Conservation (phyloP, 2,113 vertebrate species). For the Psilopsiagon aymara region DNA sequence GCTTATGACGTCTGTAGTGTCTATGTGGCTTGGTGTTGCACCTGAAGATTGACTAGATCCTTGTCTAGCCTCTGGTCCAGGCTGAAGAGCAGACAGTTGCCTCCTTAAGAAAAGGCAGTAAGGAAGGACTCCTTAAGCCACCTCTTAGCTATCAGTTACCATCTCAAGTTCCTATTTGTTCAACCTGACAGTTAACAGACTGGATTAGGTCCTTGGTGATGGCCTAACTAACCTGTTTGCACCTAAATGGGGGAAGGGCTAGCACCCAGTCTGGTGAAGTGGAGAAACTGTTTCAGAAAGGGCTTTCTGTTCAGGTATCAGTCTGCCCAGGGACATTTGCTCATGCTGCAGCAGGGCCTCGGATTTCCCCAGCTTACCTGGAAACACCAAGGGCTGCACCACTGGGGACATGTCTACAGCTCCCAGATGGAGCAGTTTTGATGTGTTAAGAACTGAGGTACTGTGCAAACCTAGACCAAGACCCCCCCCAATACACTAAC, state of each 20-base stretch:
- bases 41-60: neutral
- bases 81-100: neutral
- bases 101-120: neutral
- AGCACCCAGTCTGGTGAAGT: neutral
- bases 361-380: neutral
- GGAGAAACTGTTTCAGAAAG: neutral
- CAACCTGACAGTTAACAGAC: neutral
- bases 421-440: neutral
- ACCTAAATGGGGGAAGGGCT: neutral
- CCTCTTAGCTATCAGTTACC: neutral
- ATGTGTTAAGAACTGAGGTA: neutral
- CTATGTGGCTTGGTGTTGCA: neutral
- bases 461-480: neutral
- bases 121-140: neutral
- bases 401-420: fast-evolving
- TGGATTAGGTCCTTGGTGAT: neutral
- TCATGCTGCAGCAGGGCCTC: neutral
- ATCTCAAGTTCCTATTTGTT: neutral
- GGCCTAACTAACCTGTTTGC: neutral
- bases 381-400: neutral
- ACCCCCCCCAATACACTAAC: neutral
- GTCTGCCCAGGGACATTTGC: neutral
- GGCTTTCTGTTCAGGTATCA: neutral
- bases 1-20: fast-evolving
- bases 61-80: neutral